Base-by-base conservation (phyloP, 2,888 invertebrate species). In the Anthophora plumipes region DNA sequence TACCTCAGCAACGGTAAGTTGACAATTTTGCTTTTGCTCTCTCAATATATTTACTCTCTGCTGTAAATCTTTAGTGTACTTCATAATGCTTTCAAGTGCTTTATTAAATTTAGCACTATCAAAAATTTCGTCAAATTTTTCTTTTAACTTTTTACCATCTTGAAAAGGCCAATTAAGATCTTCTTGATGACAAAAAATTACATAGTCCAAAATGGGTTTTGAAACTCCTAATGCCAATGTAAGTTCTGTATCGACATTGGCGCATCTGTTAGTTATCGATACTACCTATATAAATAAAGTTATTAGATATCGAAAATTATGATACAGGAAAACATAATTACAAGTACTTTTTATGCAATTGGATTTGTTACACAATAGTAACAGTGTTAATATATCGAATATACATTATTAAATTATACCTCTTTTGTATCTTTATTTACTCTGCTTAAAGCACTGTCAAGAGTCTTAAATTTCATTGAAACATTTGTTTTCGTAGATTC, bases 101-200 rank as follows among this genome's bases (percentile, higher is more conserved):
- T 97, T 98, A 88, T 98, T 98, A 92, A 98, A 99, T 91, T 97
- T 96, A 0, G 97, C 96, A 0, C 98, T 97, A 90, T 99, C 98
- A 94, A 99, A 99, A 88, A 99, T 99, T 82, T 98, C 98, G 95
- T 99, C 99, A 94, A 99, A 99, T 87, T 97, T 97, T 85, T 97
- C 97, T 92, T 99, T 99, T 0, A 99, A 95, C 89, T 97, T 97
- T 92, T 98, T 98, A 0, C 97, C 97, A 93, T 99, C 98, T 91
- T 98, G 98, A 71, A 99, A 94, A 0, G 99, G 99, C 98, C 99
- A 99, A 91, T 96, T 96, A 0, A 98, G 97, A 85, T 99, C 98
- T 93, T 99, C 99, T 95, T 99, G 99, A 92, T 99, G 99, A 91
- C 99, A 99, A 93, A 99, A 99, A 88, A 99, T 97, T 0, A 99